phyloP scores from a whole-genome alignment of 2,797 vertebrate species.

The Coracias cyanogaster region DNA sequence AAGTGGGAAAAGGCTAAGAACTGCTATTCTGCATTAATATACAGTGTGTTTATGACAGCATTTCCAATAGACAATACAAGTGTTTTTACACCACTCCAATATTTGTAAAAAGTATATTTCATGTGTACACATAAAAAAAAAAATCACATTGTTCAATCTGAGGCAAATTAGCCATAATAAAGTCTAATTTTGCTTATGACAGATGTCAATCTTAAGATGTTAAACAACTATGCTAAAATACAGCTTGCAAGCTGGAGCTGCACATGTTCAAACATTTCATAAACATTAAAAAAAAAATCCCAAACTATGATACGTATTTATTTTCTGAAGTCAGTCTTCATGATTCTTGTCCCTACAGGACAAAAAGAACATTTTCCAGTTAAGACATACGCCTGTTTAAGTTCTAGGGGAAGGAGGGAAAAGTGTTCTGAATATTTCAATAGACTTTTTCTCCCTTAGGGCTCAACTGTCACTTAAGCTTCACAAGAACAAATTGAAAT shows the following conservation, averaged over 20 bases:
- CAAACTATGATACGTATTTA: conserved; percentile 57
- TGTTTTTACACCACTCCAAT: conserved; percentile 65
- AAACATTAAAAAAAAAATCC: conserved; percentile 16
- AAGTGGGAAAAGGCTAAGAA: conserved; percentile 57
- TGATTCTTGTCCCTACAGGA: conserved; percentile 47
- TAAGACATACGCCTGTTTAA: conserved; percentile 69
- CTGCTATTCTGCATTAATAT: conserved; percentile 61
- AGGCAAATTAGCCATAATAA: conserved; percentile 67
- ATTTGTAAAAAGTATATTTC: conserved; percentile 70
- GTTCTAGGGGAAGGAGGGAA: conserved; percentile 34
- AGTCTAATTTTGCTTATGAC: conserved; percentile 59
- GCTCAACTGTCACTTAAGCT: conserved; percentile 66
- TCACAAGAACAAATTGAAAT: conserved; percentile 77
- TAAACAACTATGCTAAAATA: conserved; percentile 65
- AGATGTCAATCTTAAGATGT: conserved; percentile 57
- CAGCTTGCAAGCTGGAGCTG: conserved; percentile 60
- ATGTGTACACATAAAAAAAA: conserved; percentile 57
- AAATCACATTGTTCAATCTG: conserved; percentile 68
- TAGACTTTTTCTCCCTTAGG: conserved; percentile 60
- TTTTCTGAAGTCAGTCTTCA: conserved; percentile 52
- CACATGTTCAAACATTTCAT: conserved; percentile 65
- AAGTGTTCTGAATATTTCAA: conserved; percentile 64
- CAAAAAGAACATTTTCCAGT: conserved; percentile 70
- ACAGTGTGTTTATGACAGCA: conserved; percentile 64
- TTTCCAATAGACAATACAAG: conserved; percentile 66